Conservation (phyloP, 2,888 invertebrate genomes). For the Adelognathus sp. region DNA sequence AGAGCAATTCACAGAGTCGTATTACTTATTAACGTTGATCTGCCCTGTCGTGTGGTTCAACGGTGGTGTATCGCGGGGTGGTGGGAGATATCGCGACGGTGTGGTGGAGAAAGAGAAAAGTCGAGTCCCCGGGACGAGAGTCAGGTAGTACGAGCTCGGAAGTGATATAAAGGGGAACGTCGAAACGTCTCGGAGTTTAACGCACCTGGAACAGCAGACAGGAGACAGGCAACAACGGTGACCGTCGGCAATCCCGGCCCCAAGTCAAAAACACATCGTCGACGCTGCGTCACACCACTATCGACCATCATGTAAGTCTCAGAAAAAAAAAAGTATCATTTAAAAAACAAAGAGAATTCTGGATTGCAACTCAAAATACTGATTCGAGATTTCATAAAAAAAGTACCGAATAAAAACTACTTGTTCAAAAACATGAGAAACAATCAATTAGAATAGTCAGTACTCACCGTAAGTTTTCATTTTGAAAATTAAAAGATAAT, state of each 20-base stretch:
- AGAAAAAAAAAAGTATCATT: background rate
- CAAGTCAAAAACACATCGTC: constrained; percentile 59
- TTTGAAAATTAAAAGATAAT: too few species aligned
- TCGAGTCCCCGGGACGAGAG: constrained; percentile 63
- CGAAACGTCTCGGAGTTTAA: constrained; percentile 70
- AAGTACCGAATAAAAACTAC: too few species aligned
- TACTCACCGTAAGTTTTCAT: too few species aligned
- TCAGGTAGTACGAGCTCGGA: constrained; percentile 72
- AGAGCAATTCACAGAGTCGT: constrained; percentile 12
- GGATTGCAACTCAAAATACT: too few species aligned
- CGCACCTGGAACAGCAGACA: constrained; percentile 74
- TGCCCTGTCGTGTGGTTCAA: background rate
- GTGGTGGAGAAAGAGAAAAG: constrained; percentile 67
- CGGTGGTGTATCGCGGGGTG: constrained; percentile 40
- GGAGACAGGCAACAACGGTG: constrained; percentile 60
- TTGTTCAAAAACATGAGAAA: too few species aligned
- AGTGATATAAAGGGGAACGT: constrained; percentile 79
- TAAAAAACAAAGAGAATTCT: too few species aligned
- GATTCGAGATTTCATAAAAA: background rate
- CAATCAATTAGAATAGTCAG: too few species aligned
- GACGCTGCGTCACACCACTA: constrained; percentile 76
- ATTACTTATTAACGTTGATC: background rate
- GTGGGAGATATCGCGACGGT: constrained; percentile 61
- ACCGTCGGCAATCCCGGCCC: constrained; percentile 67
- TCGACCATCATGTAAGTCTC: constrained; percentile 77